Percentiles rank a stretch among this genome's conserved stretches.
Evolutionary conservation across 2,113 vertebrate species (phyloP).

Genomic region (Muscicapa adusta): DNA sequence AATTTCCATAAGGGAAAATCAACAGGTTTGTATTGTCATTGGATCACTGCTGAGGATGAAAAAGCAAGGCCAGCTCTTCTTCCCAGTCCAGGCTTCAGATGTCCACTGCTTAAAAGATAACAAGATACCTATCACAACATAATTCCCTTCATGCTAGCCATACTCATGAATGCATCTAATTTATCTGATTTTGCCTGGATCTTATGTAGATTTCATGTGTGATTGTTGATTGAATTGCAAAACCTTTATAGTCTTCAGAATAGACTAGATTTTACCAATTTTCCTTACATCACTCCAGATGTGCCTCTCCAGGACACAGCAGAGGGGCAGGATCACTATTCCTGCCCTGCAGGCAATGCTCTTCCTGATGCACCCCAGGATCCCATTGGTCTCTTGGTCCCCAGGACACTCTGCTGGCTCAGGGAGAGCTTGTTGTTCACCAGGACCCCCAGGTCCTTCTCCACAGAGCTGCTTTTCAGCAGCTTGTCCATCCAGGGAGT

Average conservation of each 20-base stretch:
- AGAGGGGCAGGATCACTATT: not conserved
- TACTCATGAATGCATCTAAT: not conserved
- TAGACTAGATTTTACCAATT: not conserved
- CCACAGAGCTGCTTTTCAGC: not conserved
- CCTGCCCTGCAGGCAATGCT: rapidly evolving
- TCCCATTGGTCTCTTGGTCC: not conserved
- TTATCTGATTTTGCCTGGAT: not conserved
- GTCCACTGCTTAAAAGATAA: not conserved
- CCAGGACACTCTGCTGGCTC: not conserved
- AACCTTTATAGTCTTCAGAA: not conserved
- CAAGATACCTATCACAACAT: not conserved
- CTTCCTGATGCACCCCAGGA: not conserved
- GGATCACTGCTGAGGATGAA: not conserved
- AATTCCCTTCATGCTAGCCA: not conserved
- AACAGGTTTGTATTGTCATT: not conserved
- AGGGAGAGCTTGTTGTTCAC: not conserved
- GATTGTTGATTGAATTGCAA: not conserved
- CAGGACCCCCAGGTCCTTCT: not conserved
- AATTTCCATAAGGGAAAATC: not conserved
- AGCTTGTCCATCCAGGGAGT: not conserved
- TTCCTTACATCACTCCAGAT: not conserved
- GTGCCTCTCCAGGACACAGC: not conserved
- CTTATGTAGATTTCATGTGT: not conserved
- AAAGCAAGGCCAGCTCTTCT: not conserved
- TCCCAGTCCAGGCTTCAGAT: not conserved